Percentiles rank a stretch among this genome's conserved stretches.
Evolutionary conservation across 2,888 invertebrate genomes (phyloP).

Genomic region (Euplexia lucipara): DNA sequence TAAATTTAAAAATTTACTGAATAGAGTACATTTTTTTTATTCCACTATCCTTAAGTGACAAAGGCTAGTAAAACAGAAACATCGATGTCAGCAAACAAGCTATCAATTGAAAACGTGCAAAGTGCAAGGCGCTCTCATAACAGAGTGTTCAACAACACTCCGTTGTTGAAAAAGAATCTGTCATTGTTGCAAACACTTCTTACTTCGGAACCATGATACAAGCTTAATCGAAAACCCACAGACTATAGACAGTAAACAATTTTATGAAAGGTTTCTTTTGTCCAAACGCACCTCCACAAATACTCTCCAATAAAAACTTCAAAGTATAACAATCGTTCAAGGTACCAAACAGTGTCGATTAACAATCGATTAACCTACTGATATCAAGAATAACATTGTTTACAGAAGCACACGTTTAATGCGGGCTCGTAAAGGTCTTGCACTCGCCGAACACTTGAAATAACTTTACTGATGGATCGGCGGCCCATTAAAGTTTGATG

Average conservation of each 20-base stretch:
- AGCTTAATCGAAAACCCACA: neutral
- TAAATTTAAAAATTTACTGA: too few species aligned
- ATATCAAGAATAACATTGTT: slow-evolving; percentile 60
- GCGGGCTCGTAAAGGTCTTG: slow-evolving; percentile 65
- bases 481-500: slow-evolving; percentile 70
- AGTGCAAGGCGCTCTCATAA: too few species aligned
- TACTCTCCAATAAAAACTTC: slow-evolving; percentile 29
- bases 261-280: slow-evolving; percentile 4
- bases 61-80: too few species aligned
- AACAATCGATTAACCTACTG: slow-evolving; percentile 59
- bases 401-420: slow-evolving; percentile 55
- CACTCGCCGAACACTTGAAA: slow-evolving; percentile 68
- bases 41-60: too few species aligned
- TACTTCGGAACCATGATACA: too few species aligned
- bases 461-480: slow-evolving; percentile 73
- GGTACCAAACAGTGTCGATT: slow-evolving; percentile 45
- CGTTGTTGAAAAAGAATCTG: too few species aligned
- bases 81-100: too few species aligned
- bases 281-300: slow-evolving; percentile 1
- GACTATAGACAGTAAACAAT: neutral
- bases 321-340: slow-evolving; percentile 39
- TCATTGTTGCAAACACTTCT: neutral
- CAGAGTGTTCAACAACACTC: too few species aligned
- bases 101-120: too few species aligned
- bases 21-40: too few species aligned